These are phyloP conservation scores for Phaenicophaeus curvirostris DNA, from an alignment of 2,797 vertebrate genomes.

Conservation along the genomic window DNA sequence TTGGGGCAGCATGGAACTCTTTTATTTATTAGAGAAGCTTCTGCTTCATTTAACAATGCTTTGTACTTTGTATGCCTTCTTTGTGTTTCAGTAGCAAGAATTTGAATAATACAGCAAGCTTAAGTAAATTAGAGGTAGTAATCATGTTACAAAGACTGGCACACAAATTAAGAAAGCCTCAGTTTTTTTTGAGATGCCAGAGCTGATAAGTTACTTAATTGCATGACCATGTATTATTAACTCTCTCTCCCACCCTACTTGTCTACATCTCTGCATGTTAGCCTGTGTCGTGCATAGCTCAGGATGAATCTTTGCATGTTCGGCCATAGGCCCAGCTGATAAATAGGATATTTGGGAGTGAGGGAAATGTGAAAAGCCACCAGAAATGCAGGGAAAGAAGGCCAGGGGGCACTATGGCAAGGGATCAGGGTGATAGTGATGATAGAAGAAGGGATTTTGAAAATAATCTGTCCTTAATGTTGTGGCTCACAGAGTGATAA, in stretches of 20 bases:
- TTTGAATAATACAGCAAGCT: neutral
- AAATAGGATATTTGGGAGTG: neutral
- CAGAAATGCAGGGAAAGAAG: neutral
- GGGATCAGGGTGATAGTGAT: neutral
- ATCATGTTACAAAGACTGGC: neutral
- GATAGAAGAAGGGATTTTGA: neutral
- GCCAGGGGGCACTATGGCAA: accelerated
- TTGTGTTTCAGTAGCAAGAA: neutral
- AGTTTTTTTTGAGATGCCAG: neutral
- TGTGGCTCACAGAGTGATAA: neutral
- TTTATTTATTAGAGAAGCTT: neutral
- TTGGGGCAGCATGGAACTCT: neutral
- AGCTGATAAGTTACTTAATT: neutral
- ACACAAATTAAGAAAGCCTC: neutral
- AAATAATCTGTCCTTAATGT: neutral
- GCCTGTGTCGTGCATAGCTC: neutral
- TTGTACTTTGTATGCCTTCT: neutral
- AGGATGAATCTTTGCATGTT: neutral
- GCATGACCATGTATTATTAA: neutral
- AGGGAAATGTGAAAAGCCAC: neutral
- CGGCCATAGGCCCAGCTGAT: neutral
- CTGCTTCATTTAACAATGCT: neutral
- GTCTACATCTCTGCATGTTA: neutral
- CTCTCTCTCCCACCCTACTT: neutral
- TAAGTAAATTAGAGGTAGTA: neutral